Conservation (phyloP, 1,140 invertebrate genomes). For the Semibalanus balanoides region DNA sequence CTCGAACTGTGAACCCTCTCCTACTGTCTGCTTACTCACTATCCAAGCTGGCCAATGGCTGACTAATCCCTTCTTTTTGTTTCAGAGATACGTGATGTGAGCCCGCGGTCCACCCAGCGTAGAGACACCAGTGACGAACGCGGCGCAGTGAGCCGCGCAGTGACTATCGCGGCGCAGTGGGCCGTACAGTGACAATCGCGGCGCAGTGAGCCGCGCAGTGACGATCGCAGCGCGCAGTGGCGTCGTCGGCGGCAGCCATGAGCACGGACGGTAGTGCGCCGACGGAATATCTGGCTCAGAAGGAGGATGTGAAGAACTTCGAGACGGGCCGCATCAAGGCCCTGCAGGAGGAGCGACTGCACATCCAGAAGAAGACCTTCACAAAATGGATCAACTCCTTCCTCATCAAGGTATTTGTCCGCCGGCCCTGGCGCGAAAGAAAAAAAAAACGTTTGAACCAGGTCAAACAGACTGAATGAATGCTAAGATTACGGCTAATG, state of each 20-base stretch:
- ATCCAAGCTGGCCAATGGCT: no score
- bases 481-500: no score
- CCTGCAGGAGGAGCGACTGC: constrained; percentile 86
- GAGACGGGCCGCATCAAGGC: constrained; percentile 91
- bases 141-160: no score
- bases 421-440: no score
- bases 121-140: no score
- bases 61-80: no score
- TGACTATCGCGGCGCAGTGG: constrained; percentile 8
- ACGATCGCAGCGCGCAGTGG: background rate
- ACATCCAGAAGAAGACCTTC: constrained; percentile 99
- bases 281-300: constrained; percentile 34
- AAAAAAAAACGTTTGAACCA: no score
- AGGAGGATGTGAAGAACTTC: constrained; percentile 82
- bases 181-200: constrained; percentile 7
- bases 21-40: no score
- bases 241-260: constrained; percentile 11
- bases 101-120: no score
- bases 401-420: constrained; percentile 61
- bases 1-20: no score
- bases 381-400: constrained; percentile 99
- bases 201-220: constrained; percentile 5
- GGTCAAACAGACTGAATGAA: no score
- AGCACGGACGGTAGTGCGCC: constrained; percentile 5
- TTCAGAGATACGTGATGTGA: no score